Evolutionary conservation across 1,140 invertebrate species (phyloP), one percentile per base, ranked within the genome.

Genomic region (Calycopis cecrops): DNA sequence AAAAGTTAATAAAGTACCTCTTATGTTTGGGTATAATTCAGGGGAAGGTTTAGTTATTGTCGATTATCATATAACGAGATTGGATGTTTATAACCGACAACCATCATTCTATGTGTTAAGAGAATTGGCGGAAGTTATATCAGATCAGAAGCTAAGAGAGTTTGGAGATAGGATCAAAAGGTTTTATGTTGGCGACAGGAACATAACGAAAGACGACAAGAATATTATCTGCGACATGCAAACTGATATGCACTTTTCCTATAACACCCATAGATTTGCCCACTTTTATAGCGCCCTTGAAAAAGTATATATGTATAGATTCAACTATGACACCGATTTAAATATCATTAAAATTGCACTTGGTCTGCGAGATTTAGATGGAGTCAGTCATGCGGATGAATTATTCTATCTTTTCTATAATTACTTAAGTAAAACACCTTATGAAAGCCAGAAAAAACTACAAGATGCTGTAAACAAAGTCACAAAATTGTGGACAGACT

Each of bases 401-500:
- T 56, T 92, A 10, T 88, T 88, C 57, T 92, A 92, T 69, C 68
- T 92, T 14, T 92, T 91, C 66, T 81, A 88, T 58, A 87, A 79
- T 28, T 68, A 78, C 67, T 61, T 89, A 35, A 82, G 81, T 3
- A 63, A 57, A 21, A 57, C 63, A 16, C 65, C 77, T 8, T 76
- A 83, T 35, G 65, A 76, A 52, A 69, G 71, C 9, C 59, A 70
- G 14, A 57, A 66, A 11, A 77, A 76, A 38, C 35, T 77, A 34
- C 73, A 83, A 53, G 63, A 69, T 11, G 65, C 73, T 53, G 62
- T 67, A 33, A 57, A 55, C 60, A 62, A 55, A 9, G 76, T 94
- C 62, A 91, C 92, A 0, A 85, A 74, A 12, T 55, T 93, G 9
- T 94, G 92, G 92, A 85, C 88, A 0, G 92, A 93, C 74, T 94